phyloP scores from a whole-genome alignment of 2,797 vertebrate genomes.

The Gallirallus australis region DNA sequence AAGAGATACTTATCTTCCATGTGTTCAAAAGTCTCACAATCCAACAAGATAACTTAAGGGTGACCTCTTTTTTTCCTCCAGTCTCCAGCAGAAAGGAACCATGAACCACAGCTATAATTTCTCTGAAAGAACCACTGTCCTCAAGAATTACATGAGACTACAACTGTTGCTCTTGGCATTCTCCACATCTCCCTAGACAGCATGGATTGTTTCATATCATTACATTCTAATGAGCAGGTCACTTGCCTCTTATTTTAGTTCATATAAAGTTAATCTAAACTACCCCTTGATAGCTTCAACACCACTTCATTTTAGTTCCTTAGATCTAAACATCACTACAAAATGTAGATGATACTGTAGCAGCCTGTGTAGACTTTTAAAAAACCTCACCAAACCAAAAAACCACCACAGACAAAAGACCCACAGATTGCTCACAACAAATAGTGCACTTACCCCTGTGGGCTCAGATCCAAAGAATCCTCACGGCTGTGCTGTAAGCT shows the following conservation, averaged over 20 bases:
- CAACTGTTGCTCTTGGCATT: not conserved
- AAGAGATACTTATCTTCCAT: not conserved
- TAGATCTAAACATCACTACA: not conserved
- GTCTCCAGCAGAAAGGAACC: not conserved
- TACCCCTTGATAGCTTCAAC: not conserved
- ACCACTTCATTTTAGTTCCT: not conserved
- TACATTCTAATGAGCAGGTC: not conserved
- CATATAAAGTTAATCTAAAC: not conserved
- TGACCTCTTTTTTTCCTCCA: not conserved
- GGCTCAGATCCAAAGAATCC: slow-evolving; percentile 97
- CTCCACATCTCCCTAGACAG: not conserved
- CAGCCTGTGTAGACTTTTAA: not conserved
- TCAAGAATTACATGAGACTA: not conserved
- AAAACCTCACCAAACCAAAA: not conserved
- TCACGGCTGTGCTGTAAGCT: slow-evolving; percentile 98
- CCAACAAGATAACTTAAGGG: not conserved
- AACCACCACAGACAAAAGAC: not conserved
- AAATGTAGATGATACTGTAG: not conserved
- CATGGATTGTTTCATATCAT: not conserved
- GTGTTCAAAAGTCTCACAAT: not conserved
- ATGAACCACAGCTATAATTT: not conserved
- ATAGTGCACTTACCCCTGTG: slow-evolving; percentile 88
- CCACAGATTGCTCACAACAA: not conserved
- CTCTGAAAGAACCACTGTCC: not conserved
- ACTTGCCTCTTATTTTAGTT: not conserved